These are phyloP conservation scores for Phenganax stokvisi DNA, from an alignment of 92 coral and sea anemone genomes.

Conservation along the genomic window DNA sequence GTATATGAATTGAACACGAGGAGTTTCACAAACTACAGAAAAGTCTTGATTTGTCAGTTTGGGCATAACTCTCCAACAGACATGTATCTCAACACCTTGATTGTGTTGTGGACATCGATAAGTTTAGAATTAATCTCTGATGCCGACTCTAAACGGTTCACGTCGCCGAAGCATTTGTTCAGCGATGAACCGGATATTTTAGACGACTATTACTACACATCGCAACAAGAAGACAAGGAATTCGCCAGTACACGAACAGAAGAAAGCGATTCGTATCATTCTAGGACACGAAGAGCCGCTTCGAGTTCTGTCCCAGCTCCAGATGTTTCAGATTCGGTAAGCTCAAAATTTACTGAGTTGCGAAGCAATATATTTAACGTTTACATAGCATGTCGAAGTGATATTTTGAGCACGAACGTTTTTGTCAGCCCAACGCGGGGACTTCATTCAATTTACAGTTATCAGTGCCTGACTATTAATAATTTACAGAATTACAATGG, in stretches of 20 bases:
- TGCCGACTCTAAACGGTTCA: background rate
- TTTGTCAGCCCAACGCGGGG: no score
- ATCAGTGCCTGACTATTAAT: no score
- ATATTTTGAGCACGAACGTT: no score
- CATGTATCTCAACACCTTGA: slow-evolving; percentile 26
- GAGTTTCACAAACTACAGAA: background rate
- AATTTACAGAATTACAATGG: no score
- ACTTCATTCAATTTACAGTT: no score
- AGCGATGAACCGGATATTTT: slow-evolving; percentile 13
- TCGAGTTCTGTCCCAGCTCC: background rate
- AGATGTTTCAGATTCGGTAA: no score
- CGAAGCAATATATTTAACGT: no score
- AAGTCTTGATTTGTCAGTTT: no score
- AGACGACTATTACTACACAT: background rate
- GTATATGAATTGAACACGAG: slow-evolving; percentile 13
- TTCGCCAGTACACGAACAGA: background rate
- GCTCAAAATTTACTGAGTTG: no score
- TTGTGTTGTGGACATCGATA: background rate
- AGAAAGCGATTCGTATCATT: background rate
- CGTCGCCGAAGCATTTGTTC: slow-evolving; percentile 30
- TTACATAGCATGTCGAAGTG: no score
- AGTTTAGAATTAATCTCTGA: background rate
- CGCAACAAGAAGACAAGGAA: background rate
- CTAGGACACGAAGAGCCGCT: background rate
- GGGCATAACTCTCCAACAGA: no score